Evolutionary conservation across 2,888 invertebrate species (phyloP), one percentile per base, ranked within the genome.

Genomic region (Drosophila heteroneura): DNA sequence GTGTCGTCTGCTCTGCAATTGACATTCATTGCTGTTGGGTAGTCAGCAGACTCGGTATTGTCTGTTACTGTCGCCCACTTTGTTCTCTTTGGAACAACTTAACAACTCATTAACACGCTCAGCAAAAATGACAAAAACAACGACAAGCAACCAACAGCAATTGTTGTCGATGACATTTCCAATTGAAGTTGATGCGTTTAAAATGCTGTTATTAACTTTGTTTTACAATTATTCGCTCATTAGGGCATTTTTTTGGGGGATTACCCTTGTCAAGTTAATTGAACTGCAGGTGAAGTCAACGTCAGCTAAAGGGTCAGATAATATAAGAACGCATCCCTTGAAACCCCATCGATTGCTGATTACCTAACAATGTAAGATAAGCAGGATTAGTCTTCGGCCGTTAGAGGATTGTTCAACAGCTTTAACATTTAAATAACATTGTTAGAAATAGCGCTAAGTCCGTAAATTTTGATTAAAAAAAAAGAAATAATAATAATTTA

Each of bases 21-120:
- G 86, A 90, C 86, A 83, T 90, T 90, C 86, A 90, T 87, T 79
- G 91, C 87, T 66, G 68, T 85, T 57, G 74, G 63, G 72, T 62
- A 71, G 70, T 63, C 60, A 62, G 44, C 53, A 64, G 66, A 73
- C 83, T 74, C 58, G 16, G 44, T 4, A 12, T 44, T 58, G 58
- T 58, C 64, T 71, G 72, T 3, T 66, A 37, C 51, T 35, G 59
- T 12, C 54, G 56, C 39, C 66, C 70, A 59, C 69, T 69, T 57
- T 41, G 64, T 69, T 72, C 73, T 70, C 86, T 82, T 65, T 74
- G 59, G 81, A 64, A 56, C 72, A 79, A 85, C 76, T 90, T 82
- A 85, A 88, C 90, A 85, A 80, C 86, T 87, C 90, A 85, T 85
- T 85, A 88, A 90, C 90, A 88, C 75, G 67, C 72, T 73, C 83